Evolutionary conservation across 1,140 invertebrate genomes (phyloP).

Genomic region (Zaprionus davidi): DNA sequence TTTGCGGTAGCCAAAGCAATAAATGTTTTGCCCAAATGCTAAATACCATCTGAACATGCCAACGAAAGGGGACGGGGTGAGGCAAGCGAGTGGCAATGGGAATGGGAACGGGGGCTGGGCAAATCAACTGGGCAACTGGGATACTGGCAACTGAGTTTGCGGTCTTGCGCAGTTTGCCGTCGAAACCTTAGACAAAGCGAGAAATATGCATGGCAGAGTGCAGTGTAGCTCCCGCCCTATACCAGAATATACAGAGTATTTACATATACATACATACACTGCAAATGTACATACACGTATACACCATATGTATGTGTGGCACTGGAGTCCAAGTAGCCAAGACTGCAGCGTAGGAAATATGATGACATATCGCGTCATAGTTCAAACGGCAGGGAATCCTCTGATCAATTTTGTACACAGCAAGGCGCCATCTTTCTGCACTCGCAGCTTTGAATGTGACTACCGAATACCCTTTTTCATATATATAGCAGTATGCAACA

Average conservation of each 20-base stretch:
- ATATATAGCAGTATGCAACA: no score
- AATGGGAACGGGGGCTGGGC: background rate
- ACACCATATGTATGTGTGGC: background rate
- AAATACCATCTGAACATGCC: conserved; percentile 48
- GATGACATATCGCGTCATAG: conserved; percentile 85
- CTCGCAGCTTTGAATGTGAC: conserved; percentile 21
- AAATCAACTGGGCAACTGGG: conserved; percentile 1
- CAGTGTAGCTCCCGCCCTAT: background rate
- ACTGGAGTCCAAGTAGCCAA: conserved; percentile 15
- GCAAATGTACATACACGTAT: background rate
- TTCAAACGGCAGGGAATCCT: conserved; percentile 84
- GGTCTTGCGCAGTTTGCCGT: conserved; percentile 53
- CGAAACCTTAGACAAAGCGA: conserved; percentile 69
- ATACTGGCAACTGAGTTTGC: conserved; percentile 34
- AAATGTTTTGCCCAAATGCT: conserved; percentile 62
- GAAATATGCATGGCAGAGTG: conserved; percentile 60
- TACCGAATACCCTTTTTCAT: background rate
- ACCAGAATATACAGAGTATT: background rate
- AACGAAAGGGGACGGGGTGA: background rate
- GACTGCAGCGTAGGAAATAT: conserved; percentile 76
- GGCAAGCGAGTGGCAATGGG: background rate
- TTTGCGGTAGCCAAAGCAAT: conserved; percentile 71
- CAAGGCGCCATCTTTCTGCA: conserved; percentile 83
- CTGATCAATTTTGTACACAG: conserved; percentile 84
- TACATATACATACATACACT: background rate